Evolutionary conservation across 2,113 vertebrate species (phyloP).

Genomic region (Fulica atra): DNA sequence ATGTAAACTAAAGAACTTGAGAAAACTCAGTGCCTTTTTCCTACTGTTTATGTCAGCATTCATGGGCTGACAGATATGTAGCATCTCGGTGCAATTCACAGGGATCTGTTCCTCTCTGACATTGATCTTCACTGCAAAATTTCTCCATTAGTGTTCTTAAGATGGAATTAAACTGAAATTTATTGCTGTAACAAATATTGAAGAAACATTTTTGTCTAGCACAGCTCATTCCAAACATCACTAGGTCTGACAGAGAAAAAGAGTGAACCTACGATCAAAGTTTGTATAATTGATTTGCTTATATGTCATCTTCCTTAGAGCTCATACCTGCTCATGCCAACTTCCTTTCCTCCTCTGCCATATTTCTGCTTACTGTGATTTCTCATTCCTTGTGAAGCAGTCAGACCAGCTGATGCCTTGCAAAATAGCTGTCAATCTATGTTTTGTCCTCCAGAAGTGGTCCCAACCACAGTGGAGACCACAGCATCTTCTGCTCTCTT

Average conservation of each 20-base stretch:
- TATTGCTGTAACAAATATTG: background rate
- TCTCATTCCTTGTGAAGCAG: background rate
- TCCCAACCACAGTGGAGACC: background rate
- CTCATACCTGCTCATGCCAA: background rate
- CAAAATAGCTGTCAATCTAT: background rate
- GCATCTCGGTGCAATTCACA: background rate
- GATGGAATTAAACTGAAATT: background rate
- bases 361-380: background rate
- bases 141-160: background rate
- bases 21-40: background rate
- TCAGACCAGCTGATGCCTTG: constrained; percentile 17
- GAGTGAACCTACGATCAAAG: background rate
- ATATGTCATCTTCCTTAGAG: background rate
- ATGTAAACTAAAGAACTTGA: background rate
- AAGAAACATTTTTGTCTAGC: background rate
- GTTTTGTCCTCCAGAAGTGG: constrained; percentile 22
- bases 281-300: background rate
- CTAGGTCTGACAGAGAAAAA: background rate
- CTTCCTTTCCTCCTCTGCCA: background rate
- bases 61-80: background rate
- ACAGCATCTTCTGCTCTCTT: background rate
- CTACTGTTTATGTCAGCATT: background rate
- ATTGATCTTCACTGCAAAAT: background rate
- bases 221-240: background rate
- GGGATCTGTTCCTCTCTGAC: background rate